phyloP scores from a whole-genome alignment of 2,888 invertebrate genomes.

The Mimachlamys varia region DNA sequence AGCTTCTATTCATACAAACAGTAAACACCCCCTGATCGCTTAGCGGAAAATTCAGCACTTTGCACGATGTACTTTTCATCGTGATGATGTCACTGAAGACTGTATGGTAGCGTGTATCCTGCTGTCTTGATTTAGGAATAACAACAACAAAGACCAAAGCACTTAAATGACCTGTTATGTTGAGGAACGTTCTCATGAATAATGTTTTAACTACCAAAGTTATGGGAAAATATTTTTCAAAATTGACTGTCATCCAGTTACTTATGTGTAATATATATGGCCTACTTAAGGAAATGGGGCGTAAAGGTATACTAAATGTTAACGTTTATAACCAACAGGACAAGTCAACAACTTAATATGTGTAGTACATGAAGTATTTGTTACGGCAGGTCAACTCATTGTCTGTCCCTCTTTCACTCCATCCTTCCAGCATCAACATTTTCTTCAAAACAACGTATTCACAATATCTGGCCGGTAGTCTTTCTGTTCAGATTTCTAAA shows the following conservation, averaged over 20 bases:
- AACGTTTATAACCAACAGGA: background rate
- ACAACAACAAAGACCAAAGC: background rate
- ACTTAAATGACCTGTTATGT: background rate
- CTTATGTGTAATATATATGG: slow-evolving; percentile 4
- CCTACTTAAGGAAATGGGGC: slow-evolving; percentile 4
- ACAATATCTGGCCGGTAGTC: too few relatives aligned
- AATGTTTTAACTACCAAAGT: background rate
- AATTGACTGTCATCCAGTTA: background rate
- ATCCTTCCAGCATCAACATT: too few relatives aligned
- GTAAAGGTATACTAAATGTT: background rate
- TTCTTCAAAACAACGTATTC: too few relatives aligned
- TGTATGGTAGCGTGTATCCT: background rate
- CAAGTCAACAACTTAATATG: background rate
- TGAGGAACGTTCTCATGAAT: background rate
- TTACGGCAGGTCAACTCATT: background rate
- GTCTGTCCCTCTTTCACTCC: background rate
- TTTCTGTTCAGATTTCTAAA: too few relatives aligned
- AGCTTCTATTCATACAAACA: too few relatives aligned
- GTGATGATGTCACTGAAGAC: background rate
- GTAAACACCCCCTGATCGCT: background rate
- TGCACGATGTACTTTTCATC: background rate
- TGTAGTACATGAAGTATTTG: background rate
- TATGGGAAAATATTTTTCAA: background rate
- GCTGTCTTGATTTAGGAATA: background rate
- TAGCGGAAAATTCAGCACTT: background rate